Conservation (phyloP, 2,797 vertebrate genomes). For the Alfaro cultratus region DNA sequence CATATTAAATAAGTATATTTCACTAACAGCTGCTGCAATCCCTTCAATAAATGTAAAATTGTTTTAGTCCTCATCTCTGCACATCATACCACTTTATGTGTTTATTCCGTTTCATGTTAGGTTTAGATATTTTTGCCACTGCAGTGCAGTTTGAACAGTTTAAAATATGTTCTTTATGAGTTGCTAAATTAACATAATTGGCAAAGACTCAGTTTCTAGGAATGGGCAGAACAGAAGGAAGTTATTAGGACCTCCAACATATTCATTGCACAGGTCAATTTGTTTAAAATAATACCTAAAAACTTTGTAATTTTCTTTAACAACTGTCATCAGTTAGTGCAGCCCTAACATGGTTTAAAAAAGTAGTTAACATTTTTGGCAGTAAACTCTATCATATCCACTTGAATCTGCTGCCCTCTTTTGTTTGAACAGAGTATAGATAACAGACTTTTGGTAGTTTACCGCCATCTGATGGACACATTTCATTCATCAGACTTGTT, state of each 20-base stretch:
- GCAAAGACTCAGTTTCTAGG: not conserved
- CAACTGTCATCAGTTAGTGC: not conserved
- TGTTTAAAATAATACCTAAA: not conserved
- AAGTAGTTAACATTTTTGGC: not conserved
- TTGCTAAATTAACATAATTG: not conserved
- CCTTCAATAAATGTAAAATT: not conserved
- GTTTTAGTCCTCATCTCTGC: not conserved
- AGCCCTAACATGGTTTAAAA: not conserved
- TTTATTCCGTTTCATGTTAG: not conserved
- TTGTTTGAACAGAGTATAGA: slow-evolving; percentile 34
- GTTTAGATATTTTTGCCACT: not conserved
- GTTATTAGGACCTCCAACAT: not conserved
- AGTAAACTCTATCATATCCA: not conserved
- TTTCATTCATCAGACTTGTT: not conserved
- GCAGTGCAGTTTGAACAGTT: not conserved
- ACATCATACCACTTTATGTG: not conserved
- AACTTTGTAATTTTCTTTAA: not conserved
- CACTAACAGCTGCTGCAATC: not conserved
- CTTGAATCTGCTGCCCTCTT: slow-evolving; percentile 58
- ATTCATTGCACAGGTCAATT: not conserved
- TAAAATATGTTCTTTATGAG: not conserved
- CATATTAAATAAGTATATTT: not conserved
- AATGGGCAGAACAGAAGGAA: not conserved
- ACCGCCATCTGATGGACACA: slow-evolving; percentile 87
- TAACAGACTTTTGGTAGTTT: slow-evolving; percentile 22